Evolutionary conservation across 2,888 invertebrate genomes (phyloP), one percentile per base, ranked within the genome.

Genomic region (Drosophila meridiana): DNA sequence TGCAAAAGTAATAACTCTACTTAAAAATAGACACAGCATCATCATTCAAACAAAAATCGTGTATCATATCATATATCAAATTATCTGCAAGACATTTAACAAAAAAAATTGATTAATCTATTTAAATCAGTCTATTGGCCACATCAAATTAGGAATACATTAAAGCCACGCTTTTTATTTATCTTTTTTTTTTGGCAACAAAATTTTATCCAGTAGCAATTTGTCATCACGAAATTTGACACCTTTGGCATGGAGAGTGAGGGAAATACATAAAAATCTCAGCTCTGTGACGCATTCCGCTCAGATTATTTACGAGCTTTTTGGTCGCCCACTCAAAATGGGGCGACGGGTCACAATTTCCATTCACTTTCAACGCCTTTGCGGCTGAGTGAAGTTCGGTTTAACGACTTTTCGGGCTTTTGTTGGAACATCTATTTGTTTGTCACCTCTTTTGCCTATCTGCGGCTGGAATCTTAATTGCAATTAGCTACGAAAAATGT

Each of bases 401-500:
- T 60, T 57, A 9, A 55, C 52, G 56, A 45, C 26, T 36, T 36
- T 28, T 26, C 20, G n/a, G 14, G 43, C 42, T 47, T 61, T 65
- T 77, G 76, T 76, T 77, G 62, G 62, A 45, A 69, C 80, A 83
- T 73, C 63, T 36, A 74, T 83, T 74, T 76, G 57, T 76, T 85
- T 85, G 68, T 82, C 85, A 85, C 85, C 85, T 85, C 53, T 63
- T 67, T 62, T 56, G 67, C 14, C 40, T 85, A 85, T 85, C 85
- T 53, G 0, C 14, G 48, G 55, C n/a, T 61, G 48, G 59, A 79
- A 87, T 88, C 85, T 85, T 85, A 88, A 85, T 85, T 85, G 88
- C 85, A 85, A 85, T 85, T 88, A 88, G 85, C 78, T 80, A 78
- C 80, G 78, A 78, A 26, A 87, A 84, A 87, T 80, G 62, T 26